phyloP scores from a whole-genome alignment of 2,797 vertebrate species.

The Lacerta bilineata region DNA sequence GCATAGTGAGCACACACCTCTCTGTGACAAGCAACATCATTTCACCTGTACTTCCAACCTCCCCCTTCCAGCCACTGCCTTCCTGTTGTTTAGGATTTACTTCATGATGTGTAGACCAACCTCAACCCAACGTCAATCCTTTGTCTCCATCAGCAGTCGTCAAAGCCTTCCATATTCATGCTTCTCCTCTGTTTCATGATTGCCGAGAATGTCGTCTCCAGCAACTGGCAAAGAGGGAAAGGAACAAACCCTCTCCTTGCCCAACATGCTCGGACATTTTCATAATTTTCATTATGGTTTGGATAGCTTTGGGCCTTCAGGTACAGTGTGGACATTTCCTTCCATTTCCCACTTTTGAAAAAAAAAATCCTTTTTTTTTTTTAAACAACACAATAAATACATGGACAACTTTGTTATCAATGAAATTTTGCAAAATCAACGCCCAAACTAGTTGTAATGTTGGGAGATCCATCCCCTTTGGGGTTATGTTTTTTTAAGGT shows the following conservation, averaged over 20 bases:
- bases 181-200: slow-evolving; percentile 61
- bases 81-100: slow-evolving; percentile 43
- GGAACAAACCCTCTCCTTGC: slow-evolving; percentile 24
- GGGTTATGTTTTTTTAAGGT: neutral
- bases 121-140: slow-evolving; percentile 52
- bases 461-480: neutral
- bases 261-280: slow-evolving; percentile 36
- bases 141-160: slow-evolving; percentile 57
- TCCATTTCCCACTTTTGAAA: slow-evolving; percentile 12
- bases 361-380: neutral
- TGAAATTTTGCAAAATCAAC: neutral
- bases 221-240: slow-evolving; percentile 26
- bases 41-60: slow-evolving; percentile 63
- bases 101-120: slow-evolving; percentile 27
- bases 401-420: neutral
- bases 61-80: slow-evolving; percentile 48
- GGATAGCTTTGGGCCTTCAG: slow-evolving; percentile 26
- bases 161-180: slow-evolving; percentile 68
- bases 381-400: too few relatives aligned
- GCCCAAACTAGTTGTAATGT: neutral
- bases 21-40: slow-evolving; percentile 47
- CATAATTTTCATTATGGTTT: slow-evolving; percentile 55
- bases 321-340: neutral
- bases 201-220: slow-evolving; percentile 34
- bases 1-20: slow-evolving; percentile 37